Base-by-base conservation (phyloP, 2,113 vertebrate genomes). In the Romanogobio albipinnatus region DNA sequence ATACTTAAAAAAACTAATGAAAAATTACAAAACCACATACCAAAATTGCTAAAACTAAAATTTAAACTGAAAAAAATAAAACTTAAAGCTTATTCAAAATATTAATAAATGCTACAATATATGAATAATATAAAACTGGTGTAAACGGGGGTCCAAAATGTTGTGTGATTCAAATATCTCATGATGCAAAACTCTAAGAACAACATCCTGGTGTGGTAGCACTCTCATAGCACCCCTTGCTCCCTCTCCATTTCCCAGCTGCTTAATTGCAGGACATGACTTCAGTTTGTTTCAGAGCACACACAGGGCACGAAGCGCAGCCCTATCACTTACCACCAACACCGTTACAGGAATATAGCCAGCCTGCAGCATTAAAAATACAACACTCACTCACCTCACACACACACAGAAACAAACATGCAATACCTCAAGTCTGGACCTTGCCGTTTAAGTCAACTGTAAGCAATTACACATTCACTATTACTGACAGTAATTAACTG, bases 311-410 rank as follows among this genome's bases (percentile, higher is more conserved):
- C 22, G 2, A 53, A 80, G 66, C 17, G 10, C 36, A 74, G 76
- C 56, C 29, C 75, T 84, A 87, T 80, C 68, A 39, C 84, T 85
- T 85, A 85, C 84, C 61, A 78, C 73, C 75, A 43, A 83, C 80
- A 86, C 80, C 24, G 22, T n/a, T 58, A 78, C 62, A 78, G 80
- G 51, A 81, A 86, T 58, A 86, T 26, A 86, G 58, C 39, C 45
- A 85, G 39, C 47, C 78, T 39, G 9, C 39, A 33, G 51, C 73
- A 73, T 79, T 84, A 84, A 83, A 66, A 51, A 87, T 80, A 68
- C 86, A 73, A 59, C 53, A 73, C 68, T 70, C 36, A 2, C 33
- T n/a, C 56, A 17, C 43, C 45, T 26, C 58, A 62, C 58, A n/a
- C 47, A 49, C 11, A 49, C 51, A 33, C 9, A 77, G 26, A 1